Conservation (phyloP, 2,797 vertebrate species). For the Phrynocephalus vlangalii region DNA sequence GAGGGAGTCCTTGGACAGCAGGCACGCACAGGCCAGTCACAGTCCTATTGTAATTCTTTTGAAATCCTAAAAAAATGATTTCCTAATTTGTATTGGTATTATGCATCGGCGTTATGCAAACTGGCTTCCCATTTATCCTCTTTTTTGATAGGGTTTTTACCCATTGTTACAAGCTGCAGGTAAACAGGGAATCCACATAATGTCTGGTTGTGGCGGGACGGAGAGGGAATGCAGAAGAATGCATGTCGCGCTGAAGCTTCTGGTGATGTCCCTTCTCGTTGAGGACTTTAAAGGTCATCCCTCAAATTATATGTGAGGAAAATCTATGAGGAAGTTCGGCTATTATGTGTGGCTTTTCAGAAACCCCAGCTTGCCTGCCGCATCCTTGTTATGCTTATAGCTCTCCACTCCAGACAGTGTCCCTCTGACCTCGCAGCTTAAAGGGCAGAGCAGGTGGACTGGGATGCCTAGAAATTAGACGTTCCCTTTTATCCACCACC, state of each 20-base stretch:
- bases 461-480: slow-evolving; percentile 57
- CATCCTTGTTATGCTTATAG: not conserved
- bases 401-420: not conserved
- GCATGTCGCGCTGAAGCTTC: not conserved
- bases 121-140: not conserved
- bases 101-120: not conserved
- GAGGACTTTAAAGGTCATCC: not conserved
- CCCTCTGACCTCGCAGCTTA: not conserved
- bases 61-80: too few relatives aligned
- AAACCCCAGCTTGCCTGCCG: too few relatives aligned
- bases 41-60: too few relatives aligned
- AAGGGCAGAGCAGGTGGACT: slow-evolving; percentile 53
- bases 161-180: not conserved
- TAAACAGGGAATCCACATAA: not conserved
- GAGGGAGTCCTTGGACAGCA: too few relatives aligned
- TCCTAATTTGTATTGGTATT: too few relatives aligned
- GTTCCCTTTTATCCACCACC: slow-evolving; percentile 66
- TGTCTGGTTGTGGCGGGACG: not conserved
- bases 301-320: not conserved
- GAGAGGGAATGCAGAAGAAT: not conserved
- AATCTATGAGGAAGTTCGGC: not conserved
- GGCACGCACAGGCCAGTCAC: too few relatives aligned
- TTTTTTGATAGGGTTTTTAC: not conserved
- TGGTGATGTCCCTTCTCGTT: not conserved
- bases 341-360: not conserved